These are phyloP conservation scores for Acomys russatus DNA, from an alignment of 2,797 vertebrate genomes.

Conservation along the genomic window DNA sequence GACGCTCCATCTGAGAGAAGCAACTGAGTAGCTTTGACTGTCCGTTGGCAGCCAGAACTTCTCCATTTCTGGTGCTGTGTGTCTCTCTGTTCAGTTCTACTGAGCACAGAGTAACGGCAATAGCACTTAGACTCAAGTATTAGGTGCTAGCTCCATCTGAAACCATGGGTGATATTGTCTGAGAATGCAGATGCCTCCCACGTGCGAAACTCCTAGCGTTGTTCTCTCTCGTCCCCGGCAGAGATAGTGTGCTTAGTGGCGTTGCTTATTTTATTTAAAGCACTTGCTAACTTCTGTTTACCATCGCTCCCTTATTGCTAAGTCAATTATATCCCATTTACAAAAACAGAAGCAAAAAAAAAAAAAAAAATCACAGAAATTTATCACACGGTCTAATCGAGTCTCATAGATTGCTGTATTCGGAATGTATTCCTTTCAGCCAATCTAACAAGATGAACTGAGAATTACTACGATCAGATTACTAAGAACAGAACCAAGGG, in stretches of 20 bases:
- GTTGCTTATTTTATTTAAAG: conserved; percentile 54
- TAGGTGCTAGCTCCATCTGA: conserved; percentile 86
- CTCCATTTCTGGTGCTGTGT: conserved; percentile 83
- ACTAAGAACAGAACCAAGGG: neutral
- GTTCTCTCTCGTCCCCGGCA: conserved; percentile 85
- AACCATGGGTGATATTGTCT: conserved; percentile 87
- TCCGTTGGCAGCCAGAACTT: neutral
- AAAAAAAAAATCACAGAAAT: conserved; percentile 54
- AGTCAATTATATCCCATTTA: conserved; percentile 73
- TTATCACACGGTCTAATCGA: conserved; percentile 28
- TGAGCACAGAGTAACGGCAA: conserved; percentile 86
- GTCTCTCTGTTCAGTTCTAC: conserved; percentile 84
- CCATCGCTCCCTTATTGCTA: conserved; percentile 1
- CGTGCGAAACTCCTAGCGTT: conserved; percentile 85
- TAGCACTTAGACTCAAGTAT: conserved; percentile 80
- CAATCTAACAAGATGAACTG: neutral
- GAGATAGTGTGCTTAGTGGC: conserved; percentile 32
- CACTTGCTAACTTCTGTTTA: conserved; percentile 71
- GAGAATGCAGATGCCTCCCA: conserved; percentile 88
- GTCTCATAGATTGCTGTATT: conserved; percentile 33
- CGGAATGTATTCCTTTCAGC: conserved; percentile 36
- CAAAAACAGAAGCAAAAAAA: conserved; percentile 37
- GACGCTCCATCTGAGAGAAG: neutral
- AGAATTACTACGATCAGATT: conserved; percentile 33
- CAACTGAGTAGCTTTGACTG: neutral